Evolutionary conservation across 2,888 invertebrate genomes (phyloP).

Genomic region (Stenoptilia bipunctidactyla): DNA sequence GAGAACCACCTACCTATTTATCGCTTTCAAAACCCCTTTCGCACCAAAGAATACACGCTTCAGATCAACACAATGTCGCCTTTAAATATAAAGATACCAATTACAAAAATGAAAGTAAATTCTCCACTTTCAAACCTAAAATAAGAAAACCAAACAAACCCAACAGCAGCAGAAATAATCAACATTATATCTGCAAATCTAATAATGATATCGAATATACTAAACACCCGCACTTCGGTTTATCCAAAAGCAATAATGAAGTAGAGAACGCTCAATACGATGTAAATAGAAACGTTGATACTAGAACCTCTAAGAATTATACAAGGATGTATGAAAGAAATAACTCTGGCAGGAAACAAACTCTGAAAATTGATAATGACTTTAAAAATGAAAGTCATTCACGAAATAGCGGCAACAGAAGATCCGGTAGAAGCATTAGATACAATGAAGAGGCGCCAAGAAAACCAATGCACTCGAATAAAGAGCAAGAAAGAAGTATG

Average conservation of each 20-base stretch:
- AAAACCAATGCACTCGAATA: slow-evolving; percentile 1
- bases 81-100: slow-evolving; percentile 40
- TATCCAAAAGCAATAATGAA: slow-evolving; percentile 20
- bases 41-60: slow-evolving; percentile 63
- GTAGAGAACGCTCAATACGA: slow-evolving; percentile 21
- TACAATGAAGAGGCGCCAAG: slow-evolving; percentile 11
- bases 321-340: slow-evolving; percentile 44
- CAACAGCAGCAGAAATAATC: slow-evolving; percentile 18
- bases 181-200: slow-evolving; percentile 32
- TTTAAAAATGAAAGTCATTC: neutral
- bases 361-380: neutral
- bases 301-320: slow-evolving; percentile 30
- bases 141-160: slow-evolving; percentile 43
- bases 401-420: slow-evolving; percentile 24
- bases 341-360: slow-evolving; percentile 26
- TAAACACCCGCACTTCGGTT: slow-evolving; percentile 48
- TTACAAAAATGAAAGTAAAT: slow-evolving; percentile 33
- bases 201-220: slow-evolving; percentile 58
- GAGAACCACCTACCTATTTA: slow-evolving; percentile 65
- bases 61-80: slow-evolving; percentile 38
- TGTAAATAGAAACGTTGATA: slow-evolving; percentile 30
- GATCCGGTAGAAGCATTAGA: slow-evolving; percentile 32
- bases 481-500: slow-evolving; percentile 8
- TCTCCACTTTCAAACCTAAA: slow-evolving; percentile 46
- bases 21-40: slow-evolving; percentile 64